phyloP scores from a whole-genome alignment of 2,797 vertebrate species.

The Falco naumanni region DNA sequence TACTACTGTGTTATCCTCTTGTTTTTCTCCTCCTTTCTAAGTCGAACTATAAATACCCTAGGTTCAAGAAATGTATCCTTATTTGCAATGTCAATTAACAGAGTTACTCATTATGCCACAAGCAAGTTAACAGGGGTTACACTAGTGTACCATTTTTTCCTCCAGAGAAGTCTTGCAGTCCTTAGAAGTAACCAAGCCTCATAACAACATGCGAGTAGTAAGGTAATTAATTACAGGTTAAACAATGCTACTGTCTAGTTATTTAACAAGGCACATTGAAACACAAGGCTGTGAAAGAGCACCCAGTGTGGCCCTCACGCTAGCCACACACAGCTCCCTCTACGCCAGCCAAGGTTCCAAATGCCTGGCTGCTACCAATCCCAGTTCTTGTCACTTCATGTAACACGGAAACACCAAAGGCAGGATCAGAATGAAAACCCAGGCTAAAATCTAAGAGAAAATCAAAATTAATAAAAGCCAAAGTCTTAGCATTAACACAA shows the following conservation, averaged over 20 bases:
- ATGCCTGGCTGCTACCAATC: background rate
- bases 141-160: background rate
- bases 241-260: background rate
- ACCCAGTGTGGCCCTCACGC: background rate
- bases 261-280: background rate
- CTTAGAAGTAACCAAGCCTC: background rate
- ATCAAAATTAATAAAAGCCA: background rate
- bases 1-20: background rate
- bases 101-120: background rate
- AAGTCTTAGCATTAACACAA: background rate
- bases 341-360: background rate
- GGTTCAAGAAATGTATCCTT: background rate
- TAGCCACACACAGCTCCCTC: background rate
- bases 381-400: background rate
- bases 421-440: background rate
- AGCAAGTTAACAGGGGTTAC: background rate
- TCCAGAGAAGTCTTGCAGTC: background rate
- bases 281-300: background rate
- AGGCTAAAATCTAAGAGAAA: background rate
- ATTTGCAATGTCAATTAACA: background rate
- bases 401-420: background rate
- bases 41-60: background rate
- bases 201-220: background rate
- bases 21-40: background rate
- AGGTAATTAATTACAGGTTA: background rate